Evolutionary conservation across 2,888 invertebrate species (phyloP).

Genomic region (Zootermopsis nevadensis): DNA sequence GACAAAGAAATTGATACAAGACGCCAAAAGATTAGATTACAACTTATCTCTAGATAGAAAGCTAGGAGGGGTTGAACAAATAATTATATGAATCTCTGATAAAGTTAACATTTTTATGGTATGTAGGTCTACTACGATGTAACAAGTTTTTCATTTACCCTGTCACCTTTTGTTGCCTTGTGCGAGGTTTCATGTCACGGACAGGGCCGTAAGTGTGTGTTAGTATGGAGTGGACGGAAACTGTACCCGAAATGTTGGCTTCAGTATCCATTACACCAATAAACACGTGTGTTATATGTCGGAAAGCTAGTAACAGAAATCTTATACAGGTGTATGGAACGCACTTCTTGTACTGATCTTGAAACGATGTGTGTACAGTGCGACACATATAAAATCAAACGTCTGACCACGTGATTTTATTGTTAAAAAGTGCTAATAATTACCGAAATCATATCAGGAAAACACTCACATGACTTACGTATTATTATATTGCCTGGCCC

Average conservation of each 20-base stretch:
- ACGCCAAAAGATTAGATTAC: no score
- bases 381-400: not conserved
- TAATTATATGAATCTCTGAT: not conserved
- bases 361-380: not conserved
- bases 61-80: not conserved
- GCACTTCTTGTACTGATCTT: not conserved
- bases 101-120: slow-evolving; percentile 4
- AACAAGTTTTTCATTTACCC: not conserved
- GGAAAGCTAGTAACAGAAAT: no score
- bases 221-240: not conserved
- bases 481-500: no score
- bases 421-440: no score
- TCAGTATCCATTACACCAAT: slow-evolving; percentile 20
- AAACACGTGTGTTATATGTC: slow-evolving; percentile 12
- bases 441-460: no score
- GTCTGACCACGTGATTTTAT: not conserved
- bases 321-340: not conserved
- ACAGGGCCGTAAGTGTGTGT: not conserved
- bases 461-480: no score
- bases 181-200: not conserved
- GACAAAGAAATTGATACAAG: no score
- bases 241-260: not conserved
- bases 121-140: not conserved
- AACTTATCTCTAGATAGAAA: no score
- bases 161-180: not conserved